Evolutionary conservation across 2,888 invertebrate species (phyloP).

Genomic region (Ellobium chinense): DNA sequence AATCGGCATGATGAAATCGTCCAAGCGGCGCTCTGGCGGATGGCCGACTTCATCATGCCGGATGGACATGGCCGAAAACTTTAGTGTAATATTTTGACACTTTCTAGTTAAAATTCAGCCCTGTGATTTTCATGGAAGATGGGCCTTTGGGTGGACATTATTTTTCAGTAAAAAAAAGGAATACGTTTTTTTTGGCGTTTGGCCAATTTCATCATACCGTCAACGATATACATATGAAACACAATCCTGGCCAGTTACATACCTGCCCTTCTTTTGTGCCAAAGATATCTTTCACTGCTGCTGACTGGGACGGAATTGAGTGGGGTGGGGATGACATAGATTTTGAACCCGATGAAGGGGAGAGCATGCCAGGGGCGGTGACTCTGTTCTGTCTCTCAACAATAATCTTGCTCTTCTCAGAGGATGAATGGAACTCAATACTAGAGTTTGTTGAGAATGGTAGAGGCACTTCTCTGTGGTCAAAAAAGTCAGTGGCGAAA

Average conservation of each 20-base stretch:
- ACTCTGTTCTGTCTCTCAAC: slow-evolving; percentile 85
- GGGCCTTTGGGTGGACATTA: too few relatives aligned
- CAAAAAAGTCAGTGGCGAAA: too few relatives aligned
- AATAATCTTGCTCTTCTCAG: slow-evolving; percentile 89
- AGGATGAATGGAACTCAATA: slow-evolving; percentile 86
- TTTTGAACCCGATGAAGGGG: slow-evolving; percentile 56
- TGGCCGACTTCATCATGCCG: too few relatives aligned
- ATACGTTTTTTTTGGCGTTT: too few relatives aligned
- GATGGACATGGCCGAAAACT: too few relatives aligned
- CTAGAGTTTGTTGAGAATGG: slow-evolving; percentile 63
- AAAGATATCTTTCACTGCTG: slow-evolving; percentile 20
- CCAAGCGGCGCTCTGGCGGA: too few relatives aligned
- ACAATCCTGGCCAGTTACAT: neutral
- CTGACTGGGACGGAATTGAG: neutral
- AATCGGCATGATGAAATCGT: too few relatives aligned
- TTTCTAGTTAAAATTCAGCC: too few relatives aligned
- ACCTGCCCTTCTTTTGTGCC: slow-evolving; percentile 30
- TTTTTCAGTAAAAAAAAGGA: too few relatives aligned
- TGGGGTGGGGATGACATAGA: slow-evolving; percentile 55
- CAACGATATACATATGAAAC: too few relatives aligned
- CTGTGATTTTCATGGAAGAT: too few relatives aligned
- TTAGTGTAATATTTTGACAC: too few relatives aligned
- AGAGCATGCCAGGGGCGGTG: slow-evolving; percentile 62
- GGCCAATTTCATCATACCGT: neutral
- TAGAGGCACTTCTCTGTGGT: slow-evolving; percentile 64